Evolutionary conservation across 2,888 invertebrate species (phyloP).

Genomic region (Heteromyza rotundicornis): DNA sequence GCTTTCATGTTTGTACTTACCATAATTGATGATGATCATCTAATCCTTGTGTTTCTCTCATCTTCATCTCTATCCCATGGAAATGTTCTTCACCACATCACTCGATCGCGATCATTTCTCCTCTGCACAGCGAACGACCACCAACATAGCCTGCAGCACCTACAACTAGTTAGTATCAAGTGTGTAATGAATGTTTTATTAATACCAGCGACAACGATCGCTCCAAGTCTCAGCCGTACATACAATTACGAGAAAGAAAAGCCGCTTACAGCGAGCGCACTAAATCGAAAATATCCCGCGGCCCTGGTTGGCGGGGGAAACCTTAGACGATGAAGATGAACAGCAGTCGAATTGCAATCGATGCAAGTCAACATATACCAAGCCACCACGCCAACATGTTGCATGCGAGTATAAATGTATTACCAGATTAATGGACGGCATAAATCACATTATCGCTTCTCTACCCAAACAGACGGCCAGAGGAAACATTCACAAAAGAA

Average conservation of each 20-base stretch:
- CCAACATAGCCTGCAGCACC: neutral
- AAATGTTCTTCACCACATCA: no score
- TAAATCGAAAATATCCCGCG: neutral
- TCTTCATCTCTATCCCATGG: no score
- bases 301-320: neutral
- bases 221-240: constrained; percentile 33
- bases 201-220: constrained; percentile 61
- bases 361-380: constrained; percentile 42
- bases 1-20: no score
- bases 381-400: no score
- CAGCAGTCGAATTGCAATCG: constrained; percentile 61
- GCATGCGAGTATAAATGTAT: constrained; percentile 53
- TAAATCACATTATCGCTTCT: constrained; percentile 64
- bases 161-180: constrained; percentile 40
- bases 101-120: neutral
- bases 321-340: constrained; percentile 47
- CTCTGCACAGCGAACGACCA: neutral
- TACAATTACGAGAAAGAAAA: constrained; percentile 11
- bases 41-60: no score
- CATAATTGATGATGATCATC: no score
- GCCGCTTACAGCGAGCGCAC: neutral
- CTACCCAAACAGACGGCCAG: constrained; percentile 38
- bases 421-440: constrained; percentile 63
- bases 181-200: constrained; percentile 62
- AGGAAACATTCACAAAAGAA: neutral